Conservation (phyloP, 1,140 invertebrate genomes). For the Anthonomus grandis region DNA sequence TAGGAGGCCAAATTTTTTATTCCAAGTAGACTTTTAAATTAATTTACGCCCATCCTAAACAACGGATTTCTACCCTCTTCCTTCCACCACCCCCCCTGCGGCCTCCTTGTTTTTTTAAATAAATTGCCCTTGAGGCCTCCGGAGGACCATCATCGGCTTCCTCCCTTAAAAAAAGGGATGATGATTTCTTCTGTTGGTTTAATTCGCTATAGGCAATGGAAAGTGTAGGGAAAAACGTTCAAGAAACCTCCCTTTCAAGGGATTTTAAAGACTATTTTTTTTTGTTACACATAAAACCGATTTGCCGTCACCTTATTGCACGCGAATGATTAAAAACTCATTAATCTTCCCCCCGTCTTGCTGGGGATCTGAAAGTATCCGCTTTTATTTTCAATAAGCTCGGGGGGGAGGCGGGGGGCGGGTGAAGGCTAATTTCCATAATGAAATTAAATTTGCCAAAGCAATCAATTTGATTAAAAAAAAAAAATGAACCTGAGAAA, state of each 20-base stretch:
- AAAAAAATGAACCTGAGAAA: slow-evolving; percentile 1
- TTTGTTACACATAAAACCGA: slow-evolving; percentile 13
- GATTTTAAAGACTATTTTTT: neutral
- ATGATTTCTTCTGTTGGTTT: slow-evolving; percentile 11
- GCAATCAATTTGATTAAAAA: slow-evolving; percentile 20
- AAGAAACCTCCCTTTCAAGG: no score
- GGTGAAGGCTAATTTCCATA: slow-evolving; percentile 19
- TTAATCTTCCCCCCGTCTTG: no score
- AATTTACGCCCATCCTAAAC: slow-evolving; percentile 28
- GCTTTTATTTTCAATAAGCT: slow-evolving; percentile 18
- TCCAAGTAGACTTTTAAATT: slow-evolving; percentile 19
- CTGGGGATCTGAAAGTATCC: slow-evolving; percentile 8
- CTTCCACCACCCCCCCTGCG: slow-evolving; percentile 23
- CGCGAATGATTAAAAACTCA: slow-evolving; percentile 24
- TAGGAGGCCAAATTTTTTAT: slow-evolving; percentile 24
- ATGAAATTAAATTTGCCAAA: slow-evolving; percentile 19
- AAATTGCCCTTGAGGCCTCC: slow-evolving; percentile 16
- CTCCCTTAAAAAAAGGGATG: slow-evolving; percentile 11
- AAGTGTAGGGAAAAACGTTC: no score
- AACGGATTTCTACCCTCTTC: slow-evolving; percentile 23
- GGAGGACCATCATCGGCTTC: slow-evolving; percentile 13
- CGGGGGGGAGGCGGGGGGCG: no score
- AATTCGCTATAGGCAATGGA: no score
- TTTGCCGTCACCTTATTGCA: slow-evolving; percentile 13
- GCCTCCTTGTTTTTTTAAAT: slow-evolving; percentile 26